Evolutionary conservation across 2,797 vertebrate genomes (phyloP).

Genomic region (Pseudopleuronectes americanus): DNA sequence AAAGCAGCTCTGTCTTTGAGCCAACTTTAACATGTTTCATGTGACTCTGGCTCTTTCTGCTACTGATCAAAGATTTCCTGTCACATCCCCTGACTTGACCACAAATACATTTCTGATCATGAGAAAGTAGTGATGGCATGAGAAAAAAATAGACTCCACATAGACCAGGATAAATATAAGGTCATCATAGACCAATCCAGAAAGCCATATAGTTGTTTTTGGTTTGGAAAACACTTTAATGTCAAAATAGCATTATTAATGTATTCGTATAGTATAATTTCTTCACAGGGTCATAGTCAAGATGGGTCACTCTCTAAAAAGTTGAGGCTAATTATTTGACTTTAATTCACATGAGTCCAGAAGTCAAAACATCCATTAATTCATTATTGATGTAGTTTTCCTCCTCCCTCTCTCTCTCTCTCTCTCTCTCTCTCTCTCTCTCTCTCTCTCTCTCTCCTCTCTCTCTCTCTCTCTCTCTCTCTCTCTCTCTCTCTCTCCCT

Average conservation of each 20-base stretch:
- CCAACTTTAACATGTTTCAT: constrained; percentile 16
- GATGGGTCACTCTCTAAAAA: constrained; percentile 9
- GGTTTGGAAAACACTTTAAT: background rate
- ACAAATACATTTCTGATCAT: background rate
- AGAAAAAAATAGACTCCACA: background rate
- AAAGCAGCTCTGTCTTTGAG: background rate
- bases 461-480: background rate
- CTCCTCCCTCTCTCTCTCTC: background rate
- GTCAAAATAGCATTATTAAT: no score
- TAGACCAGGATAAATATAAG: background rate
- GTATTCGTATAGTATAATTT: background rate
- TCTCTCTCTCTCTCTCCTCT: background rate
- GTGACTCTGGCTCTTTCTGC: constrained; percentile 14
- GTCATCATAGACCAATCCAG: background rate
- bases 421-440: background rate
- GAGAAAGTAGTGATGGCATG: background rate
- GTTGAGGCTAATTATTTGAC: background rate
- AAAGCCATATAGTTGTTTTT: background rate
- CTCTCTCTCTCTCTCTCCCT: background rate
- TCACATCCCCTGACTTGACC: constrained; percentile 8
- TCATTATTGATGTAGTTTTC: constrained; percentile 2
- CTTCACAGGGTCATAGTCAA: background rate
- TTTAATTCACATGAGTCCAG: constrained; percentile 6
- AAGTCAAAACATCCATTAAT: constrained; percentile 29
- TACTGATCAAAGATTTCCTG: constrained; percentile 19